phyloP scores from a whole-genome alignment of 2,888 invertebrate genomes.

The Clitarchus hookeri region DNA sequence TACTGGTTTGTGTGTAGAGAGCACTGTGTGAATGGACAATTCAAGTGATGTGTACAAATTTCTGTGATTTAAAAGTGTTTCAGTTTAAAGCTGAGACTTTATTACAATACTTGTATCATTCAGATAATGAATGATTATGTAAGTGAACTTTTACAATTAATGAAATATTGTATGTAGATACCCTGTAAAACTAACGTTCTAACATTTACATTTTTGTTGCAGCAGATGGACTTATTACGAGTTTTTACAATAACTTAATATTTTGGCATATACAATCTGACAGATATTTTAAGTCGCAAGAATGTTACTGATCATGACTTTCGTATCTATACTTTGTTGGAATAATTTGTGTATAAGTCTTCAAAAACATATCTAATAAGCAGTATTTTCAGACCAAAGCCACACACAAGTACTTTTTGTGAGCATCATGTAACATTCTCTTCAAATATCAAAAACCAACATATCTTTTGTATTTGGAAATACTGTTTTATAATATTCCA shows the following conservation, averaged over 20 bases:
- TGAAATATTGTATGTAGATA: conserved; percentile 1
- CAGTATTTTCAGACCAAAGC: background rate
- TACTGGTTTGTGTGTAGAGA: background rate
- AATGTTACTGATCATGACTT: background rate
- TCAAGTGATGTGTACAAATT: conserved; percentile 14
- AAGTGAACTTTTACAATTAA: conserved; percentile 9
- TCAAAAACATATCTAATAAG: background rate
- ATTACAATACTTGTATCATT: conserved; percentile 14
- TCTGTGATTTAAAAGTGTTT: conserved; percentile 14
- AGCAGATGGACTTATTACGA: background rate
- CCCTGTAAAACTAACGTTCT: background rate
- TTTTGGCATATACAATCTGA: background rate
- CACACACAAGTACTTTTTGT: background rate
- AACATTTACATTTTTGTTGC: background rate
- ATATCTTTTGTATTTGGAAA: conserved; percentile 20
- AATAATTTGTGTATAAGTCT: background rate
- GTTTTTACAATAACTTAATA: background rate
- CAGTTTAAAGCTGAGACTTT: conserved; percentile 7
- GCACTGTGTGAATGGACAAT: background rate
- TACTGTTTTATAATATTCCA: background rate
- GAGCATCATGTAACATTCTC: background rate
- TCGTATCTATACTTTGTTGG: background rate
- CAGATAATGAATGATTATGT: background rate
- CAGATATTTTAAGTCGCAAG: background rate
- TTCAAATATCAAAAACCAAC: conserved; percentile 5